Evolutionary conservation across 2,888 invertebrate species (phyloP).

Genomic region (Sericinus montela): DNA sequence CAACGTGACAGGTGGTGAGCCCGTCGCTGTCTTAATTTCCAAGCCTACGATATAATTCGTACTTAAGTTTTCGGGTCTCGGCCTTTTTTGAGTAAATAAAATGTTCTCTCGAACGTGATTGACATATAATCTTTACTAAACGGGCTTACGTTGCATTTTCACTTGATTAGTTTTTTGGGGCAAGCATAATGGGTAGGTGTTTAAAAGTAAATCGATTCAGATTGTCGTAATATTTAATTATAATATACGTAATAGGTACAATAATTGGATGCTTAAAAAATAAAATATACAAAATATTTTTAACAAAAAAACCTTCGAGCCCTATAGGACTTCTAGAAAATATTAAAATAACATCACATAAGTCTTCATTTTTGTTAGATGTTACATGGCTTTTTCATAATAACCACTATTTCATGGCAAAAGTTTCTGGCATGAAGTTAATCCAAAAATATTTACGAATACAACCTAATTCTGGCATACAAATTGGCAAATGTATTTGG

Average conservation of each 20-base stretch:
- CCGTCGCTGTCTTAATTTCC: too few species aligned
- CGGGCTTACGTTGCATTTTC: too few species aligned
- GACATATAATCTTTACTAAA: too few species aligned
- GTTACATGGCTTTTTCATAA: not conserved
- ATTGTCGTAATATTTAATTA: slow-evolving; percentile 19
- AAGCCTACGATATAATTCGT: too few species aligned
- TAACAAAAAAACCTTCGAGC: slow-evolving; percentile 13
- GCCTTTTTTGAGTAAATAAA: too few species aligned
- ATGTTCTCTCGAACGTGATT: too few species aligned
- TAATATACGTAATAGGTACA: slow-evolving; percentile 16
- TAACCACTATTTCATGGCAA: not conserved
- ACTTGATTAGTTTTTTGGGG: too few species aligned
- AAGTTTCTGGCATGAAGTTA: not conserved
- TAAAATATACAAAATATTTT: slow-evolving; percentile 18
- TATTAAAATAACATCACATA: slow-evolving; percentile 7
- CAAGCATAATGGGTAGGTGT: too few species aligned
- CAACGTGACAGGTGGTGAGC: too few species aligned
- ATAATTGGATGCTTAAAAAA: slow-evolving; percentile 18
- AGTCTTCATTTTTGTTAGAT: not conserved
- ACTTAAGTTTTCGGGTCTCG: too few species aligned
- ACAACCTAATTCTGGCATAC: too few species aligned
- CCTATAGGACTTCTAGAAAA: slow-evolving; percentile 6
- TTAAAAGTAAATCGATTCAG: not conserved
- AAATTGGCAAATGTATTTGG: not conserved
- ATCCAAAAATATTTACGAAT: not conserved